Evolutionary conservation across 2,888 invertebrate species (phyloP).

Genomic region (Formica aserva): DNA sequence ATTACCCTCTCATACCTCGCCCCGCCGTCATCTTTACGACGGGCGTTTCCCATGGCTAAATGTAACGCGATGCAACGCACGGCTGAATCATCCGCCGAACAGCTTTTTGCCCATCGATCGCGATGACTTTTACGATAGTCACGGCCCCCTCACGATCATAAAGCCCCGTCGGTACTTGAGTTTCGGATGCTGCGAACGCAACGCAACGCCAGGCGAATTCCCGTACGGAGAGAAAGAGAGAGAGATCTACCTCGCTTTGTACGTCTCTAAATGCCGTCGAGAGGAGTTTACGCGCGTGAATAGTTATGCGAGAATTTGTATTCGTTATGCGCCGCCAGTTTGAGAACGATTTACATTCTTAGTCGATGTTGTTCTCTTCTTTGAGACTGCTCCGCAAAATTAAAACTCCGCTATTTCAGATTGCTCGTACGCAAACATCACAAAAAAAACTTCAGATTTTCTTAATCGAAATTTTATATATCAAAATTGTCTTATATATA

Average conservation of each 20-base stretch:
- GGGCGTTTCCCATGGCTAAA: conserved; percentile 82
- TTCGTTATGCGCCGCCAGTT: conserved; percentile 39
- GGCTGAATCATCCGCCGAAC: conserved; percentile 75
- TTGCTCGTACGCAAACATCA: not conserved
- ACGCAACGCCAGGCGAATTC: conserved; percentile 8
- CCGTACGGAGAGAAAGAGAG: not conserved
- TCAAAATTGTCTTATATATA: not conserved
- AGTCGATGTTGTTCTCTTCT: not conserved
- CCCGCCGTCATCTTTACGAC: conserved; percentile 69
- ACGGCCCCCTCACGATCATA: conserved; percentile 80
- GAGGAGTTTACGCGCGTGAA: conserved; percentile 21
- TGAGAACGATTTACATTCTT: conserved; percentile 48
- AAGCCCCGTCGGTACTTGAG: conserved; percentile 67
- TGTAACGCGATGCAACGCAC: conserved; percentile 73
- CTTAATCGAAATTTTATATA: too few relatives aligned
- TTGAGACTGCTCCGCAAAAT: conserved; percentile 9
- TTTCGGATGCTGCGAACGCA: conserved; percentile 55
- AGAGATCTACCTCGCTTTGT: conserved; percentile 7
- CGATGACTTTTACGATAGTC: conserved; percentile 83
- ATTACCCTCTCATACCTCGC: conserved; percentile 57
- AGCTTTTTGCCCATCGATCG: conserved; percentile 81
- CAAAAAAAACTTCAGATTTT: not conserved
- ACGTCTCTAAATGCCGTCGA: conserved; percentile 22
- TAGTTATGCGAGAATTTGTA: conserved; percentile 43
- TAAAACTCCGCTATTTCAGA: conserved; percentile 12